These are phyloP conservation scores for Eulemur rubriventer DNA, from an alignment of 2,797 vertebrate genomes.

Conservation along the genomic window DNA sequence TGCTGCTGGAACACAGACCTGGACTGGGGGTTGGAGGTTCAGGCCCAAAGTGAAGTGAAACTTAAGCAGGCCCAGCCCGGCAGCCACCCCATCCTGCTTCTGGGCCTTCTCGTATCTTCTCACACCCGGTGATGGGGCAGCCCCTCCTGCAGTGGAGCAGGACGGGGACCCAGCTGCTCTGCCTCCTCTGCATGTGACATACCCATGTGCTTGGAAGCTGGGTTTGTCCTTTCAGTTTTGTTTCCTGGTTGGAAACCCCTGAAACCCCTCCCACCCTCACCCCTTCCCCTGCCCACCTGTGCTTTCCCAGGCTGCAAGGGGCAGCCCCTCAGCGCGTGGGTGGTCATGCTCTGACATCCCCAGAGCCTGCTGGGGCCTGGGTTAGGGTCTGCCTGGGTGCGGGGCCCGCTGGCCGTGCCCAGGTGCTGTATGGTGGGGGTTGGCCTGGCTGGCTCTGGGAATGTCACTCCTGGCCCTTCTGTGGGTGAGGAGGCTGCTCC, in stretches of 20 bases:
- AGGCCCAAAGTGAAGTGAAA: background rate
- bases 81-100: background rate
- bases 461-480: background rate
- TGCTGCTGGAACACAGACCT: background rate
- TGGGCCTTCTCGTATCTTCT: background rate
- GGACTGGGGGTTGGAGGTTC: background rate
- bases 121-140: background rate
- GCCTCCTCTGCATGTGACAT: background rate
- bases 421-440: background rate
- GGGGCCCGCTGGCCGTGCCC: rapidly evolving
- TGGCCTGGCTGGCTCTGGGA: background rate
- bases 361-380: background rate
- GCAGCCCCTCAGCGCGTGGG: constrained; percentile 12
- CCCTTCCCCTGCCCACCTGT: constrained; percentile 48
- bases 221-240: constrained; percentile 70
- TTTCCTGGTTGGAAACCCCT: constrained; percentile 52
- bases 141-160: background rate
- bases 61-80: background rate
- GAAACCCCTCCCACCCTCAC: background rate
- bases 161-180: background rate
- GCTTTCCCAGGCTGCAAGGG: constrained; percentile 55
- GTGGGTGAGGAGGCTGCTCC: background rate
- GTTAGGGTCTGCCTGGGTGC: background rate
- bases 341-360: background rate
- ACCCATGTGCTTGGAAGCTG: background rate